phyloP scores from a whole-genome alignment of 2,797 vertebrate species.

The Myotis vivesi region DNA sequence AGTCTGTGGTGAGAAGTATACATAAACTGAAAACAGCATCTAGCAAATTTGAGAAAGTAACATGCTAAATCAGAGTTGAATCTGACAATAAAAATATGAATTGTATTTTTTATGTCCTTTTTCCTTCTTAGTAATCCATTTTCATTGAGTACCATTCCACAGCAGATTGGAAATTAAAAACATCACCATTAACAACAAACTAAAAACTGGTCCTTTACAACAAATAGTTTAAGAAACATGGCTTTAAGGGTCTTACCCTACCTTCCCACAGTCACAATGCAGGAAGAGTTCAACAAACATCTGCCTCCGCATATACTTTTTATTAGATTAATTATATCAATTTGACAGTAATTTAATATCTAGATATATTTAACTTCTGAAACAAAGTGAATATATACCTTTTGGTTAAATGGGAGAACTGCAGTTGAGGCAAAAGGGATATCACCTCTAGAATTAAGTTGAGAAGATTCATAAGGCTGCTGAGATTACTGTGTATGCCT shows the following conservation, averaged over 20 bases:
- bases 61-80: conserved; percentile 2
- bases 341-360: conserved; percentile 10
- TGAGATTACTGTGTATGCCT: conserved; percentile 10
- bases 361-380: conserved; percentile 37
- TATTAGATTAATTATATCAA: not conserved
- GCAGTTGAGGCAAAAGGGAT: not conserved
- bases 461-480: conserved; percentile 14
- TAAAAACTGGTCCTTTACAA: not conserved
- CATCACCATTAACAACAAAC: not conserved
- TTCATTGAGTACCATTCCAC: not conserved
- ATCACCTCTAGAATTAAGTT: not conserved
- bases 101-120: not conserved
- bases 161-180: conserved; percentile 7
- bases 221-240: not conserved
- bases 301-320: conserved; percentile 63
- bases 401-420: not conserved
- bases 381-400: conserved; percentile 25
- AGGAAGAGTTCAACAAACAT: conserved; percentile 83
- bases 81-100: not conserved
- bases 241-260: conserved; percentile 60
- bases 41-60: conserved; percentile 27
- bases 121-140: not conserved
- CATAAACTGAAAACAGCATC: not conserved
- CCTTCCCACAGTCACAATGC: conserved; percentile 82
- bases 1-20: not conserved